Conservation (phyloP, 2,797 vertebrate genomes). For the Moxostoma hubbsi region DNA sequence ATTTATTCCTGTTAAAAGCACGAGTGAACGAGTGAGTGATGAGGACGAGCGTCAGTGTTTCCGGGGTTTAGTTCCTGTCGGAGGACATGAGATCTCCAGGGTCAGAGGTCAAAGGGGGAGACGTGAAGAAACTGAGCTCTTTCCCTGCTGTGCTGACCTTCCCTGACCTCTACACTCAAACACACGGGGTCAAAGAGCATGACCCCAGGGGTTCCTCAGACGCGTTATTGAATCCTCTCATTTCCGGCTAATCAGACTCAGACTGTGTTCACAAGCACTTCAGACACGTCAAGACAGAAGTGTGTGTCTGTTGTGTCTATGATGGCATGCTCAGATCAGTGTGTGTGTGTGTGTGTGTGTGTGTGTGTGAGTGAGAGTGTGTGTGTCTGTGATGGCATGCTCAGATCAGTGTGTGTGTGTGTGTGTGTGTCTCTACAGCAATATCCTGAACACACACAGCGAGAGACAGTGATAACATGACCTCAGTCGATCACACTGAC, state of each 20-base stretch:
- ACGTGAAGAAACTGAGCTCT: constrained; percentile 60
- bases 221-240: constrained; percentile 62
- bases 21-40: constrained; percentile 37
- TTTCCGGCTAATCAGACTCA: constrained; percentile 72
- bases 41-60: constrained; percentile 53
- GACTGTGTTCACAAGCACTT: constrained; percentile 63
- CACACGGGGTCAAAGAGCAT: constrained; percentile 42
- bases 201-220: constrained; percentile 38
- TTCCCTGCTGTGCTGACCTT: constrained; percentile 52
- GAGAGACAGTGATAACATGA: constrained; percentile 37
- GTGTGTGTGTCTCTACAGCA: neutral
- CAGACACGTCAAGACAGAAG: constrained; percentile 30
- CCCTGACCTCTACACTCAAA: constrained; percentile 45
- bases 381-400: neutral
- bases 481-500: constrained; percentile 28
- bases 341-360: constrained; percentile 49
- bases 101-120: constrained; percentile 47
- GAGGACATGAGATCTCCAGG: constrained; percentile 41
- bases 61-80: constrained; percentile 58
- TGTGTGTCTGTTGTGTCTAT: constrained; percentile 68
- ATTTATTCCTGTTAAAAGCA: constrained; percentile 33
- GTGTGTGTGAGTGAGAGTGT: too few species aligned
- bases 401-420: too few species aligned
- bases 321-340: constrained; percentile 59
- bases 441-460: neutral